Percentiles rank a stretch among this genome's conserved stretches.
phyloP scores from a whole-genome alignment of 2,888 invertebrate species.

The Eubasilissa splendida region DNA sequence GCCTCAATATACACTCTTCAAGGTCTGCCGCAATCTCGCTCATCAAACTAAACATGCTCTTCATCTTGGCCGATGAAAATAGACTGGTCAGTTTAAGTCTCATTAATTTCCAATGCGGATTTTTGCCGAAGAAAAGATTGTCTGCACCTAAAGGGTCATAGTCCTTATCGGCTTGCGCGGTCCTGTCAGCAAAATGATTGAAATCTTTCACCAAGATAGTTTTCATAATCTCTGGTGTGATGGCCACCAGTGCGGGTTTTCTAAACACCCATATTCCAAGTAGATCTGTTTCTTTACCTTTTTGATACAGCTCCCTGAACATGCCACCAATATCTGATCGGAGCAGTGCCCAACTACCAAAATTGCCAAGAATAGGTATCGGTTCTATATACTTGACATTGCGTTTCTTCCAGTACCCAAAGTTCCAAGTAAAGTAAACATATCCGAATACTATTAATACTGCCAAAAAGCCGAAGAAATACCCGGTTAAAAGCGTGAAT shows the following conservation, averaged over 20 bases:
- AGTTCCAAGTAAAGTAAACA: constrained; percentile 58
- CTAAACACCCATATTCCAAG: constrained; percentile 61
- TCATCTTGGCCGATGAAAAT: constrained; percentile 61
- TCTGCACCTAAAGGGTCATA: constrained; percentile 61
- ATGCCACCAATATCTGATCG: constrained; percentile 52
- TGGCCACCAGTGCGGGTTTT: constrained; percentile 60
- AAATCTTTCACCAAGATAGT: constrained; percentile 62
- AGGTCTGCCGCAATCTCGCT: constrained; percentile 58
- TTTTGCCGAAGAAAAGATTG: constrained; percentile 60
- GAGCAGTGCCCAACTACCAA: constrained; percentile 56
- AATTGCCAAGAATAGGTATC: constrained; percentile 62
- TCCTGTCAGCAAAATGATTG: constrained; percentile 60
- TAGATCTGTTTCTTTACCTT: constrained; percentile 45
- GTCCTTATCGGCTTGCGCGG: constrained; percentile 60
- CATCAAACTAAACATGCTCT: constrained; percentile 60
- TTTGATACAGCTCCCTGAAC: constrained; percentile 56
- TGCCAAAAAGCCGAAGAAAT: not conserved
- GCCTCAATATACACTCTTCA: constrained; percentile 50
- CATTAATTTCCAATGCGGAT: constrained; percentile 60
- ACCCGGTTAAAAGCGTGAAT: not conserved
- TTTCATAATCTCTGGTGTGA: constrained; percentile 61
- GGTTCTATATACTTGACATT: constrained; percentile 62
- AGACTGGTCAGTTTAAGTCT: constrained; percentile 60
- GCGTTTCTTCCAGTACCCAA: constrained; percentile 63
- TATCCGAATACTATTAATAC: constrained; percentile 33